These are phyloP conservation scores for Rhinoderma darwinii DNA, from an alignment of 2,113 vertebrate species.

Conservation along the genomic window DNA sequence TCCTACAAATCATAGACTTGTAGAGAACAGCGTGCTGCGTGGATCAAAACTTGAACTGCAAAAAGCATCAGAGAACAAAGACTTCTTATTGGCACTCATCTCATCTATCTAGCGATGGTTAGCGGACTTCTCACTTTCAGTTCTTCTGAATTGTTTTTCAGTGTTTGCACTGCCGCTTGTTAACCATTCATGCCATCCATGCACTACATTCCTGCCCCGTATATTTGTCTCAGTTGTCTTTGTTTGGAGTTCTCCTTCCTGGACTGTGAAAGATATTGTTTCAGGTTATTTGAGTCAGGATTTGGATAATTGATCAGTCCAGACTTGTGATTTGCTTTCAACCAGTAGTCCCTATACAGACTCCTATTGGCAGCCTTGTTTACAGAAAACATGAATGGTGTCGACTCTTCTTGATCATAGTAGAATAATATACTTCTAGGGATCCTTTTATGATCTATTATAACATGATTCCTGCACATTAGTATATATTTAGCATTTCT, in stretches of 20 bases:
- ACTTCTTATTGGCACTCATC: background rate
- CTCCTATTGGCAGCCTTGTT: background rate
- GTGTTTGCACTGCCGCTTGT: background rate
- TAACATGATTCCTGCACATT: background rate
- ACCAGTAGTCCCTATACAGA: background rate
- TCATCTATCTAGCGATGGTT: background rate
- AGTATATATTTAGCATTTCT: background rate
- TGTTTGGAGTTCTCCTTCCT: background rate
- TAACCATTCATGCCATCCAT: background rate
- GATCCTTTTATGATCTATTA: background rate
- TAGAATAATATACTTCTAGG: background rate
- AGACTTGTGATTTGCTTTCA: background rate
- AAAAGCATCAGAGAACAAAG: background rate
- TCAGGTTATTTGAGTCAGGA: constrained; percentile 14
- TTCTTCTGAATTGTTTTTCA: constrained; percentile 24
- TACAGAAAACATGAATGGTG: background rate
- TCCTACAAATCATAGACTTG: background rate
- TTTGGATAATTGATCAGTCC: background rate
- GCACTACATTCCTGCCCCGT: background rate
- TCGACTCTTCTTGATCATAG: background rate
- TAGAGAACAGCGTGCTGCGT: background rate
- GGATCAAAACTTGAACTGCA: background rate
- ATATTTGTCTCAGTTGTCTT: background rate
- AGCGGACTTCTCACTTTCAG: background rate
- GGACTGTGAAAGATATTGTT: constrained; percentile 21